phyloP scores from a whole-genome alignment of 2,888 invertebrate species.

The Craniophora ligustri region DNA sequence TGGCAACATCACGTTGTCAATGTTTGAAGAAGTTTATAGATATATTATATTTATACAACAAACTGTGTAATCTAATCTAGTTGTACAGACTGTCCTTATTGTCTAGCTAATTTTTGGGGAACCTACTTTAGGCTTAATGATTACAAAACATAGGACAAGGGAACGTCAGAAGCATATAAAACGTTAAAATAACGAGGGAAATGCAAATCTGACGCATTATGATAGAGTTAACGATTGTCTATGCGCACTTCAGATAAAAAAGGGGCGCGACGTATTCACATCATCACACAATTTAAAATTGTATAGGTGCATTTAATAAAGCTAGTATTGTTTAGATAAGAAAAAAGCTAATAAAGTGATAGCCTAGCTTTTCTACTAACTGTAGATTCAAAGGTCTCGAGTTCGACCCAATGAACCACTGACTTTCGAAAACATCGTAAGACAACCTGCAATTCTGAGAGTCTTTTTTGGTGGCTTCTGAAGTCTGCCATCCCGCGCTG shows the following conservation, averaged over 20 bases:
- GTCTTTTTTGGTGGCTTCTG: too few relatives aligned
- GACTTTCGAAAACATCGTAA: too few relatives aligned
- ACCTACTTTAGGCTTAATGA: slow-evolving; percentile 57
- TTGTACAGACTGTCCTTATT: not conserved
- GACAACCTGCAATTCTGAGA: too few relatives aligned
- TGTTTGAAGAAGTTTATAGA: too few relatives aligned
- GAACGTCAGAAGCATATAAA: slow-evolving; percentile 63
- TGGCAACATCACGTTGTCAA: too few relatives aligned
- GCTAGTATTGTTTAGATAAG: slow-evolving; percentile 6
- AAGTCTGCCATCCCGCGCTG: too few relatives aligned
- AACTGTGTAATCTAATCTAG: too few relatives aligned
- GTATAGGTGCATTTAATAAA: not conserved
- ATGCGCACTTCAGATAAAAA: slow-evolving; percentile 58
- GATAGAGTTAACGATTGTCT: slow-evolving; percentile 56
- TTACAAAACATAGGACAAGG: slow-evolving; percentile 62
- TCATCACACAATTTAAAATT: not conserved
- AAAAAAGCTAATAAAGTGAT: too few relatives aligned
- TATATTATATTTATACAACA: too few relatives aligned
- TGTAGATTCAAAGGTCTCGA: too few relatives aligned
- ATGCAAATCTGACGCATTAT: slow-evolving; percentile 68
- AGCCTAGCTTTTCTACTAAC: too few relatives aligned
- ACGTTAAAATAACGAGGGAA: slow-evolving; percentile 70
- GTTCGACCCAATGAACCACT: too few relatives aligned
- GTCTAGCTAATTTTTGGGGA: slow-evolving; percentile 4
- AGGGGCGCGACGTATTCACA: slow-evolving; percentile 27